These are phyloP conservation scores for Margarornis squamiger DNA, from an alignment of 2,797 vertebrate genomes.

Conservation along the genomic window DNA sequence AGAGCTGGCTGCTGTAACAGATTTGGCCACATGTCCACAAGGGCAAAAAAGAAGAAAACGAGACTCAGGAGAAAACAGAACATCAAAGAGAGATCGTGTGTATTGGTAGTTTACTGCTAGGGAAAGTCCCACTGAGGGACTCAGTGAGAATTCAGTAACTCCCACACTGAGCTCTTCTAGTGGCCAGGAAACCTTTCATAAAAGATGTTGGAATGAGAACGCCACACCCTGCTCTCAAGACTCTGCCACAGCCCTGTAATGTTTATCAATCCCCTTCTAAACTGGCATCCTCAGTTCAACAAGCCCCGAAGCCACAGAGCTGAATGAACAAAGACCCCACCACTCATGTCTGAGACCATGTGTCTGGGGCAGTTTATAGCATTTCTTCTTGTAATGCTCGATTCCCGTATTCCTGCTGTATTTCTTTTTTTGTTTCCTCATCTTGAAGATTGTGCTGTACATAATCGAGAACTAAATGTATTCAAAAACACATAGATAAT, in stretches of 20 bases:
- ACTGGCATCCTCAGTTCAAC: background rate
- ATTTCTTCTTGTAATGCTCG: background rate
- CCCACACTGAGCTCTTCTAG: background rate
- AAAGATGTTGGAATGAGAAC: background rate
- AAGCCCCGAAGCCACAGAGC: background rate
- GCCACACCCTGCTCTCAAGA: background rate
- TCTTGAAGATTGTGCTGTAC: background rate
- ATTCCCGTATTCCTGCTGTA: background rate
- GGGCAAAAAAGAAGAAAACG: background rate
- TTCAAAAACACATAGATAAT: background rate
- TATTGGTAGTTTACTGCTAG: background rate
- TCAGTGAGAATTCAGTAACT: background rate
- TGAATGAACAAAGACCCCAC: background rate
- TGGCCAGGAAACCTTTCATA: background rate
- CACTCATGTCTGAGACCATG: rapidly evolving
- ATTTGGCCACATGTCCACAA: background rate
- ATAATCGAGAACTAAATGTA: background rate
- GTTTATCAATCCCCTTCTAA: background rate
- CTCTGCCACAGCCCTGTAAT: background rate
- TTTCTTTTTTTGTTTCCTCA: background rate
- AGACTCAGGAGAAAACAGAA: background rate
- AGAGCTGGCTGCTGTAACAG: background rate
- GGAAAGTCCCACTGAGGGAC: background rate
- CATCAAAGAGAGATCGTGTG: rapidly evolving
- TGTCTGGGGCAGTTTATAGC: background rate